These are phyloP conservation scores for Pseudopipra pipra DNA, from an alignment of 2,113 vertebrate genomes.

Conservation along the genomic window DNA sequence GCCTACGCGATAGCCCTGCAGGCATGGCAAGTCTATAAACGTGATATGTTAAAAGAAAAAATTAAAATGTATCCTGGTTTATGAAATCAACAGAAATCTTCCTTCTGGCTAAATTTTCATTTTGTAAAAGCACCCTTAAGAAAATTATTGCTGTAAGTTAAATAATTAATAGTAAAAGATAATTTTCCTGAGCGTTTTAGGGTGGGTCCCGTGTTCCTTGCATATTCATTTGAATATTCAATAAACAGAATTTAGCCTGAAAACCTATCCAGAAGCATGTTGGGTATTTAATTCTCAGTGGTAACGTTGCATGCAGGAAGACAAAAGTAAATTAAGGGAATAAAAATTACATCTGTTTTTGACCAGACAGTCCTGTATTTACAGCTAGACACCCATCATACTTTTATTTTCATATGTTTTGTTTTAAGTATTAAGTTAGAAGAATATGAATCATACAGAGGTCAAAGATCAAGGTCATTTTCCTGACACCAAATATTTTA, in stretches of 20 bases:
- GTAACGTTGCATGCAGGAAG: neutral
- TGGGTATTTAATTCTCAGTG: slow-evolving; percentile 6
- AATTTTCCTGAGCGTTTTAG: neutral
- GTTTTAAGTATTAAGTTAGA: slow-evolving; percentile 55
- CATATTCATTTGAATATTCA: neutral
- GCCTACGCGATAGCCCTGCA: neutral
- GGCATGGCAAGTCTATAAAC: neutral
- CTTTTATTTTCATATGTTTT: slow-evolving; percentile 59
- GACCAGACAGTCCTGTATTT: neutral
- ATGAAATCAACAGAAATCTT: neutral
- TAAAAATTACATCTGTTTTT: slow-evolving; percentile 13
- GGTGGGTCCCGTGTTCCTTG: neutral
- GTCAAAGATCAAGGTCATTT: neutral
- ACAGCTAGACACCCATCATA: neutral
- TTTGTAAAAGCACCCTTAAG: neutral
- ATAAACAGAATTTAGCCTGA: slow-evolving; percentile 35
- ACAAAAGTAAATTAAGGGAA: slow-evolving; percentile 1
- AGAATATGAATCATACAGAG: slow-evolving; percentile 19
- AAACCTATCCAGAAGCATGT: neutral
- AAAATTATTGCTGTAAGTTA: neutral
- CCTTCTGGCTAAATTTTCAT: neutral
- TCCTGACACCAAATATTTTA: slow-evolving; percentile 54
- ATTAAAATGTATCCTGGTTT: neutral
- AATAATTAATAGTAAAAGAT: neutral
- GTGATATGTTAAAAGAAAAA: neutral